Conservation (phyloP, 2,888 invertebrate species). For the Liopterus haemorrhoidalis region DNA sequence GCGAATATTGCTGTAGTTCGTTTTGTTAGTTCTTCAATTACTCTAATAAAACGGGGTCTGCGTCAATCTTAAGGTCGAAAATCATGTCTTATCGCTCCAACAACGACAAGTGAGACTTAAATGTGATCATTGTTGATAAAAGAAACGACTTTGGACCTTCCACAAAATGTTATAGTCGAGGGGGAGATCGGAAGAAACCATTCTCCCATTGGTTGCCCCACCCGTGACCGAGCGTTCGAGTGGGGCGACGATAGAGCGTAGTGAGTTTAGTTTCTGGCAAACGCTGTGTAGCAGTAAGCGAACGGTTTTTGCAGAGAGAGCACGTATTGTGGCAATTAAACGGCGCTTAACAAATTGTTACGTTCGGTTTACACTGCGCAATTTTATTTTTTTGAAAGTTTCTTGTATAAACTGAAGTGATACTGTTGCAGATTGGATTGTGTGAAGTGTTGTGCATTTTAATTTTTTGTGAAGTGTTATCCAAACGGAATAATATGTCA, state of each 20-base stretch:
- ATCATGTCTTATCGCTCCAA: constrained; percentile 26
- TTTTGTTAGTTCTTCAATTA: too few relatives aligned
- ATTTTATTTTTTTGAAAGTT: constrained; percentile 14
- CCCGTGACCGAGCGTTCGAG: too few relatives aligned
- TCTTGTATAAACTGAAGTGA: constrained; percentile 6
- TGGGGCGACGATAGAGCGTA: too few relatives aligned
- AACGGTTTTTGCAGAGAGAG: constrained; percentile 55
- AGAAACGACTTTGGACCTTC: constrained; percentile 33
- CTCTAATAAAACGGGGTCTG: too few relatives aligned
- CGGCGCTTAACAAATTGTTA: constrained; percentile 53
- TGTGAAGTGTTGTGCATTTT: constrained; percentile 19
- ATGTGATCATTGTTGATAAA: constrained; percentile 32
- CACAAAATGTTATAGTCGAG: too few relatives aligned
- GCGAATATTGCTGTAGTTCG: too few relatives aligned
- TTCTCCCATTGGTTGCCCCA: too few relatives aligned
- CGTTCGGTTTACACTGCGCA: constrained; percentile 21
- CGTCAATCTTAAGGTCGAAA: constrained; percentile 30
- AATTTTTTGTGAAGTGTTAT: constrained; percentile 15
- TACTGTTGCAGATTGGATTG: constrained; percentile 11
- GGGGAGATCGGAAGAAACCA: too few relatives aligned
- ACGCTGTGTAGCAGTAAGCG: constrained; percentile 47
- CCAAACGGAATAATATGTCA: constrained; percentile 54
- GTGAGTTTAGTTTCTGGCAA: too few relatives aligned
- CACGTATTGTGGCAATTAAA: constrained; percentile 55
- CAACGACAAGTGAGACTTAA: constrained; percentile 28